A percentile compares a stretch with the other conserved stretches of the same genome.
phyloP scores from a whole-genome alignment of 2,888 invertebrate genomes.

The Baronia brevicornis region DNA sequence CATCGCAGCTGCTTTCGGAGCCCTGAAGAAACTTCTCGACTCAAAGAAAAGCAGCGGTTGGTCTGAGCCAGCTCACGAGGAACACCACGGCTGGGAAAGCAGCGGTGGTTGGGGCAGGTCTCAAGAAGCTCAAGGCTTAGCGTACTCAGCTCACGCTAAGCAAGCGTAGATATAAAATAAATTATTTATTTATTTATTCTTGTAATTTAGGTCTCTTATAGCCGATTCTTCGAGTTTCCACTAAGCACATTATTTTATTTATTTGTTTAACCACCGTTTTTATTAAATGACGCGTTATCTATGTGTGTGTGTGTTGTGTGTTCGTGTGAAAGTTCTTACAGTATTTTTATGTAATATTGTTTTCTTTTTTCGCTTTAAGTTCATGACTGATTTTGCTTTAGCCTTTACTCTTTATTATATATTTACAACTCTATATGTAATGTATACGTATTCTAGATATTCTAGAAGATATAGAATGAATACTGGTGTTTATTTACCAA shows the following conservation, averaged over 20 bases:
- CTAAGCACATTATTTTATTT: conserved; percentile 26
- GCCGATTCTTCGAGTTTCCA: too few relatives aligned
- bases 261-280: conserved; percentile 39
- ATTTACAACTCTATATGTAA: conserved; percentile 20
- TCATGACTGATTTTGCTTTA: conserved; percentile 36
- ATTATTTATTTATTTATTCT: conserved; percentile 20
- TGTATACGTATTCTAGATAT: conserved; percentile 22
- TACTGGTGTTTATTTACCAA: conserved; percentile 33
- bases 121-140: conserved; percentile 79
- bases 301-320: conserved; percentile 26
- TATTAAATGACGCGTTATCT: conserved; percentile 24
- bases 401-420: conserved; percentile 16
- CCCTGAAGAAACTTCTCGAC: conserved; percentile 80
- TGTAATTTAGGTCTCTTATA: conserved; percentile 12
- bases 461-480: conserved; percentile 19
- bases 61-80: conserved; percentile 79
- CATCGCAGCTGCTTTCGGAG: conserved; percentile 83
- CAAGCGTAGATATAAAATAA: conserved; percentile 38
- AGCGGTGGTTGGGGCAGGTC: conserved; percentile 80
- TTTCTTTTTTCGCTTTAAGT: conserved; percentile 28
- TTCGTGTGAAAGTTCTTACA: conserved; percentile 24
- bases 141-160: conserved; percentile 79
- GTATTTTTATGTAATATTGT: conserved; percentile 27
- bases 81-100: conserved; percentile 64
- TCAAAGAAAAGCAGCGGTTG: conserved; percentile 82